Conservation (phyloP, 2,797 vertebrate species). For the Molossus alvarezi region DNA sequence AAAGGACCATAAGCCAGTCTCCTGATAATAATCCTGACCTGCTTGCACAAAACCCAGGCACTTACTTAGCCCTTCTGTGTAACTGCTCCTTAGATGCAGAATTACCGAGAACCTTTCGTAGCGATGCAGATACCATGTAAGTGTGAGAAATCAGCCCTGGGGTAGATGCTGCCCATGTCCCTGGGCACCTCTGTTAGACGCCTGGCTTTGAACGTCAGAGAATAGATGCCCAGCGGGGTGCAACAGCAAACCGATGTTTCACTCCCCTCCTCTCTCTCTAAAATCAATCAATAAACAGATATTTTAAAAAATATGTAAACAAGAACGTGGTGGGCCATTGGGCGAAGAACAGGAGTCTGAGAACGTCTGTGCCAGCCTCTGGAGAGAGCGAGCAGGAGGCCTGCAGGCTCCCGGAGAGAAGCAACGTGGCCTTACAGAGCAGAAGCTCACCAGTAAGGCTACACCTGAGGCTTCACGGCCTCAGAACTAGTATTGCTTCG, state of each 20-base stretch:
- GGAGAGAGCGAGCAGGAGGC: not conserved
- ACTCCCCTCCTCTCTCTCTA: not conserved
- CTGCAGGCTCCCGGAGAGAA: not conserved
- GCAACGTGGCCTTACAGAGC: not conserved
- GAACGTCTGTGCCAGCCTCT: not conserved
- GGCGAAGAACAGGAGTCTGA: not conserved
- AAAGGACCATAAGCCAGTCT: not conserved
- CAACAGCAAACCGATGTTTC: not conserved
- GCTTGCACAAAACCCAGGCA: not conserved
- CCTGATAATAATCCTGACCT: not conserved
- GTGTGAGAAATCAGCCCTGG: not conserved
- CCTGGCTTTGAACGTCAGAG: not conserved
- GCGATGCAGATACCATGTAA: not conserved
- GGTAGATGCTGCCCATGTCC: not conserved
- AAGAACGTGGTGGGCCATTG: not conserved
- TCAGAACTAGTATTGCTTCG: not conserved
- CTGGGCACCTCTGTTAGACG: not conserved
- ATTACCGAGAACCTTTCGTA: not conserved
- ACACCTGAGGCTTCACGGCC: not conserved
- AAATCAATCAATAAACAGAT: not conserved
- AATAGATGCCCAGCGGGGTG: not conserved
- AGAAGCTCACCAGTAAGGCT: not conserved
- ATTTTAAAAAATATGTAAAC: not conserved
- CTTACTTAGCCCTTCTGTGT: not conserved
- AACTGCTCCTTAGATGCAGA: not conserved